A percentile compares a stretch with the other conserved stretches of the same genome.
Conservation (phyloP, 2,888 invertebrate genomes). For the Colostygia pectinataria region DNA sequence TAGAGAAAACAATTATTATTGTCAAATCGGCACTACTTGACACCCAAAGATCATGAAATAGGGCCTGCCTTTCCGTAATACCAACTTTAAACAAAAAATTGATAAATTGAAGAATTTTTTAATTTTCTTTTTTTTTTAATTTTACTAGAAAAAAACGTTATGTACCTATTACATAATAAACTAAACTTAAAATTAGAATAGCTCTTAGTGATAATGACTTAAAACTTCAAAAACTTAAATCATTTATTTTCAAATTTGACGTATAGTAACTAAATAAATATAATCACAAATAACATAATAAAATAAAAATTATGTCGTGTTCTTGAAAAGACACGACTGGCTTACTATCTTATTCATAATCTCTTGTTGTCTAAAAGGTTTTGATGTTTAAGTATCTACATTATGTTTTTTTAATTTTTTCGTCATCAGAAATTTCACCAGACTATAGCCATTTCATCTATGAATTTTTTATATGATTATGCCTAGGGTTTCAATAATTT, state of each 20-base stretch:
- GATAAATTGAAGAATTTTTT: slow-evolving; percentile 20
- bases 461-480: no score
- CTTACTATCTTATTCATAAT: no score
- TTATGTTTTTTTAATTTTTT: no score
- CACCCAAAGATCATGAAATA: no score
- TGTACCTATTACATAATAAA: slow-evolving; percentile 28
- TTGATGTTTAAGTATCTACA: no score
- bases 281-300: slow-evolving; percentile 46
- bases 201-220: slow-evolving; percentile 33
- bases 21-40: no score
- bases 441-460: no score
- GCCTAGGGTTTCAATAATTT: no score
- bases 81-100: background rate
- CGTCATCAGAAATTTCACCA: no score
- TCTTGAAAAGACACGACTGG: slow-evolving; percentile 12
- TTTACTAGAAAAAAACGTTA: slow-evolving; percentile 32
- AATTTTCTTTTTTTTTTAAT: slow-evolving; percentile 25
- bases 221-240: slow-evolving; percentile 41
- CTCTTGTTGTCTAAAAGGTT: no score
- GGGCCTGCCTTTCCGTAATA: no score
- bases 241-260: slow-evolving; percentile 36
- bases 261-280: slow-evolving; percentile 39
- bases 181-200: slow-evolving; percentile 33
- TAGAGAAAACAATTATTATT: no score
- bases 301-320: slow-evolving; percentile 27